Percentiles rank a stretch among this genome's conserved stretches.
Conservation (phyloP, 2,113 vertebrate species). For the Hystrix brachyura region DNA sequence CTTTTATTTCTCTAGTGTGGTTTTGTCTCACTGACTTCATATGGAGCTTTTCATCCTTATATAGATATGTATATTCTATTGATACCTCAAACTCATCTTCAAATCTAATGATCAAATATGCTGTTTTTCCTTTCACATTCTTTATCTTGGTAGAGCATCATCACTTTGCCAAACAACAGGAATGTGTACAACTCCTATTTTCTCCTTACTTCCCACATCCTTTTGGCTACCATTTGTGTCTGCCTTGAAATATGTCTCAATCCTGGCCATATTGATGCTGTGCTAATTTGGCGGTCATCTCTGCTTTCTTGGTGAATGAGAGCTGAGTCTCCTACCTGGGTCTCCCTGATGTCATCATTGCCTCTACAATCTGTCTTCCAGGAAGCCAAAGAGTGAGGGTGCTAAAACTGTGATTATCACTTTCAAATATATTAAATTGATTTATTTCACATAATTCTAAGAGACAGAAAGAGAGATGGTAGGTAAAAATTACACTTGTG, state of each 20-base stretch:
- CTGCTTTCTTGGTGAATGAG: conserved; percentile 3
- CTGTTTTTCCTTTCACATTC: conserved; percentile 27
- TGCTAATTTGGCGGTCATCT: not conserved
- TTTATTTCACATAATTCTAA: conserved; percentile 45
- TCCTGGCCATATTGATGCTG: not conserved
- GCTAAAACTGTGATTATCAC: not conserved
- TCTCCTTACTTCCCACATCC: not conserved
- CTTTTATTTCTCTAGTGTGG: conserved; percentile 12
- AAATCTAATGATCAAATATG: conserved; percentile 39
- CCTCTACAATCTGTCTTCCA: conserved; percentile 9
- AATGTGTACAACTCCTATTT: not conserved
- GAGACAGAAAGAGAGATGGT: not conserved
- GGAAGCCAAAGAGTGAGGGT: not conserved
- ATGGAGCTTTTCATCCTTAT: not conserved
- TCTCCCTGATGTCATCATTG: not conserved
- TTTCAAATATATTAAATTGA: conserved; percentile 50
- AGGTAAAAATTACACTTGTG: not conserved
- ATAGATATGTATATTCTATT: not conserved
- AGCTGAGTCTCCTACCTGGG: not conserved
- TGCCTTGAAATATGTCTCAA: conserved; percentile 35
- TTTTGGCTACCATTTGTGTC: conserved; percentile 6
- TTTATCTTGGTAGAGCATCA: not conserved
- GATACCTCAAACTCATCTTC: not conserved
- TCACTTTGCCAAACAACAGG: conserved; percentile 24
- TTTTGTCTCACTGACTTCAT: conserved; percentile 28